Evolutionary conservation across 1,140 invertebrate species (phyloP), one percentile per base, ranked within the genome.

Genomic region (Neodiprion lecontei): DNA sequence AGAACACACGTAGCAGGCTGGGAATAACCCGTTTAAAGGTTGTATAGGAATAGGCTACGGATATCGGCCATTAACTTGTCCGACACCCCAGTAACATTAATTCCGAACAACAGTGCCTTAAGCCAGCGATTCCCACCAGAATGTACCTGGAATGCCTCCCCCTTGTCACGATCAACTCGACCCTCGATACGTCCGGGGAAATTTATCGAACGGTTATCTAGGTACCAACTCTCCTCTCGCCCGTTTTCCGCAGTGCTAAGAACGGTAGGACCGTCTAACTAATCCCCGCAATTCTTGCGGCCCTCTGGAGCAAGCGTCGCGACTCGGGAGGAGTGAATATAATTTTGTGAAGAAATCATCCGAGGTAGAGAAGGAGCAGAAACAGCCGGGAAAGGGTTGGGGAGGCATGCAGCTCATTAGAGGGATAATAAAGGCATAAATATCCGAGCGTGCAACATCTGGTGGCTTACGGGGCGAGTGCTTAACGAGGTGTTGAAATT

Each of bases 371-470:
- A 40, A 5, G 28, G 28, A 40, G 28, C 17, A 40, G 28, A 40
- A 40, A 21, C 17, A 21, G 17, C n/a, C 53, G 53, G 21, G 40
- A 21, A 23, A 69, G 67, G 3, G 23, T 12, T 11, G 21, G 21
- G 21, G 67, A 69, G 67, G 21, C 28, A 40, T 40, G 67, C 11
- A 69, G 67, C 67, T 69, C 11, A 69, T 69, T 69, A 47, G 67
- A 14, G 40, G 67, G 67, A 69, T 69, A 69, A 69, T 69, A 69
- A 69, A 69, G 67, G 40, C 67, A 69, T 69, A 69, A 69, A 69
- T 69, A 69, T 69, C 67, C 67, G 17, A 47, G 21, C 40, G 40
- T 47, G 67, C 21, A 69, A 69, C 67, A 69, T 69, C 67, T 69
- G 67, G 3, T 69, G 67, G 67, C 67, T 69, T 69, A 69, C 67